Evolutionary conservation across 2,888 invertebrate genomes (phyloP).

Genomic region (Megastigmus dorsalis): DNA sequence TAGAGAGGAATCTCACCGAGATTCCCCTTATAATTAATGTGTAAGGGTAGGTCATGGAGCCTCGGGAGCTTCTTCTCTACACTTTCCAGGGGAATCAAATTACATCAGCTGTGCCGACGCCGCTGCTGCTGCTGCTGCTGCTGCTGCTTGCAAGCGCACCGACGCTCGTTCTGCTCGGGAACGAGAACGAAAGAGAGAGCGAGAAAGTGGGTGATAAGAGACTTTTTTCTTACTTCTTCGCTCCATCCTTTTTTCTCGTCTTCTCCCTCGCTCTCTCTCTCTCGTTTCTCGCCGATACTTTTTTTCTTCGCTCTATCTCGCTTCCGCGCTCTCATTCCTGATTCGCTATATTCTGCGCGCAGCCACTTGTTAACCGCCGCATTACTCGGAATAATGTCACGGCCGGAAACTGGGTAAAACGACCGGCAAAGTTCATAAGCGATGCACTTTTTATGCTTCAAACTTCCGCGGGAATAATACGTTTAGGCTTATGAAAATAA

Average conservation of each 20-base stretch:
- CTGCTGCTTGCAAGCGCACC: no score
- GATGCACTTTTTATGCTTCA: slow-evolving; percentile 13
- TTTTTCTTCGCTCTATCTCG: slow-evolving; percentile 18
- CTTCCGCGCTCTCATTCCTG: slow-evolving; percentile 40
- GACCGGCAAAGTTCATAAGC: slow-evolving; percentile 47
- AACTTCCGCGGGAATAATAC: slow-evolving; percentile 22
- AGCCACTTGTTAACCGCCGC: slow-evolving; percentile 64
- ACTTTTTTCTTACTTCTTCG: slow-evolving; percentile 56
- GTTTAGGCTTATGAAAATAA: not conserved
- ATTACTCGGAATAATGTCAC: slow-evolving; percentile 54
- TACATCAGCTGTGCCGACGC: slow-evolving; percentile 67
- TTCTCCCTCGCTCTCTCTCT: slow-evolving; percentile 12
- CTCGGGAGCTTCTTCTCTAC: slow-evolving; percentile 55
- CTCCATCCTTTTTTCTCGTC: slow-evolving; percentile 45
- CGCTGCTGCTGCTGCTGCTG: no score
- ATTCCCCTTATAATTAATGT: slow-evolving; percentile 74
- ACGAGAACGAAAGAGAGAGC: slow-evolving; percentile 48
- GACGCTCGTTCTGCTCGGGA: not conserved
- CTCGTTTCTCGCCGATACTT: slow-evolving; percentile 37
- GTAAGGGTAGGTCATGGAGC: slow-evolving; percentile 72
- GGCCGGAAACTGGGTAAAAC: slow-evolving; percentile 52
- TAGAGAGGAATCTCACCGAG: slow-evolving; percentile 55
- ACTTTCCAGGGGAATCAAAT: slow-evolving; percentile 65
- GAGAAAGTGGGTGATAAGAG: slow-evolving; percentile 60
- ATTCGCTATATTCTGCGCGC: slow-evolving; percentile 44